Evolutionary conservation across 2,113 vertebrate genomes (phyloP).

Genomic region (Raphicerus campestris): DNA sequence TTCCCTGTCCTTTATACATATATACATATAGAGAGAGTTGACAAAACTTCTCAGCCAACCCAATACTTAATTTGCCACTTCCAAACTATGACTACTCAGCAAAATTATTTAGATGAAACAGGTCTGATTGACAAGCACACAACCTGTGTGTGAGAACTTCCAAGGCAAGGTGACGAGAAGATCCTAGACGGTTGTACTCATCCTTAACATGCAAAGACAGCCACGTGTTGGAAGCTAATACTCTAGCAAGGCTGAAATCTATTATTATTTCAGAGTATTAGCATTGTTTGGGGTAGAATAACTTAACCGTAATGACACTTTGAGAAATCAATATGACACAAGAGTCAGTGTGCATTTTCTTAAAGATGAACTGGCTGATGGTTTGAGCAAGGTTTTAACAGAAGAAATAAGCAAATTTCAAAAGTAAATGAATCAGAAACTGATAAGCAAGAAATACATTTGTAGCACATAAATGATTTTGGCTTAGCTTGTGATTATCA

Average conservation of each 20-base stretch:
- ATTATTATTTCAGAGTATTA: slow-evolving; percentile 74
- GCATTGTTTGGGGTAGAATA: slow-evolving; percentile 66
- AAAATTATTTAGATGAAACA: slow-evolving; percentile 19
- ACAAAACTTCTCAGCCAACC: background rate
- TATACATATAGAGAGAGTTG: background rate
- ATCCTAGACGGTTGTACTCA: slow-evolving; percentile 20
- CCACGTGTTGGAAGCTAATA: slow-evolving; percentile 55
- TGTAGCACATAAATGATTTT: slow-evolving; percentile 64
- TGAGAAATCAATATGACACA: slow-evolving; percentile 66
- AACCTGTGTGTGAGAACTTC: background rate
- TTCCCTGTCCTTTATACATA: background rate
- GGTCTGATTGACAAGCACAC: background rate
- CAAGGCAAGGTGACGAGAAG: background rate
- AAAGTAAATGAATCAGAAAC: slow-evolving; percentile 76
- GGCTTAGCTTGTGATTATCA: slow-evolving; percentile 54
- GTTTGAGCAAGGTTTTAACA: slow-evolving; percentile 56
- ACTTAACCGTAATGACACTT: slow-evolving; percentile 66
- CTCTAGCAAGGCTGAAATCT: slow-evolving; percentile 57
- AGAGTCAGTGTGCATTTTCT: slow-evolving; percentile 56
- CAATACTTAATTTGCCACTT: slow-evolving; percentile 15
- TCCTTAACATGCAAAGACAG: slow-evolving; percentile 66
- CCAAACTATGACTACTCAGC: background rate
- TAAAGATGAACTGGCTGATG: slow-evolving; percentile 63
- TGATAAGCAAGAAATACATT: slow-evolving; percentile 72
- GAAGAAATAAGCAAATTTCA: slow-evolving; percentile 62